phyloP scores from a whole-genome alignment of 2,113 vertebrate species.

The Puntigrus tetrazona region DNA sequence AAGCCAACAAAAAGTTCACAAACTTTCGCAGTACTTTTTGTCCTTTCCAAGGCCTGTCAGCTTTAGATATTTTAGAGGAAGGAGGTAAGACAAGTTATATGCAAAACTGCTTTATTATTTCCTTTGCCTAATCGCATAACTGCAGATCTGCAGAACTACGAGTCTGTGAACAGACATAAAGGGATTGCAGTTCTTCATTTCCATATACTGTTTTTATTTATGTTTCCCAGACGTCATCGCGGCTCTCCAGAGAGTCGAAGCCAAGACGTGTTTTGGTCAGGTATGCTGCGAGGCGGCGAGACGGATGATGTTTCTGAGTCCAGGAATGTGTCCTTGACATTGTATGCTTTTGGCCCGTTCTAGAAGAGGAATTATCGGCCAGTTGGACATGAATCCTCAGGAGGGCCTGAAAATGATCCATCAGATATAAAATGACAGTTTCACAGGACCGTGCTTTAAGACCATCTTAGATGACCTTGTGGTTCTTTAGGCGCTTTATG shows the following conservation, averaged over 20 bases:
- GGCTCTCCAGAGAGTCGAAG: not conserved
- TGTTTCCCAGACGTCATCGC: not conserved
- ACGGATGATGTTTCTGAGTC: not conserved
- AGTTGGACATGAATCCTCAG: conserved; percentile 7
- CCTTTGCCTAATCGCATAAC: conserved; percentile 15
- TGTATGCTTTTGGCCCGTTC: conserved; percentile 4
- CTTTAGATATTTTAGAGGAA: conserved; percentile 6
- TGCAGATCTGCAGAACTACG: not conserved
- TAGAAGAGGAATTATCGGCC: not conserved
- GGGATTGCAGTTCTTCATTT: not conserved
- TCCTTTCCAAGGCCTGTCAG: conserved; percentile 18
- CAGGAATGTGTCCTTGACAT: conserved; percentile 36
- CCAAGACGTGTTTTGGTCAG: conserved; percentile 16
- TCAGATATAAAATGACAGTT: not conserved
- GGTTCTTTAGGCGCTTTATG: too few species aligned
- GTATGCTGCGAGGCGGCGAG: not conserved
- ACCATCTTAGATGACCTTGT: too few species aligned
- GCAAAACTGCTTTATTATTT: conserved; percentile 31
- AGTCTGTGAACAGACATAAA: not conserved
- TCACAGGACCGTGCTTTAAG: not conserved
- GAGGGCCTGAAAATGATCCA: not conserved
- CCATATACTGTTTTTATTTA: conserved; percentile 9
- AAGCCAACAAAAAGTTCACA: conserved; percentile 28
- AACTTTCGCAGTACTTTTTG: conserved; percentile 1
- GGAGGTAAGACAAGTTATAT: conserved; percentile 20